A percentile compares a stretch with the other conserved stretches of the same genome.
Conservation (phyloP, 2,888 invertebrate species). For the Rhabditophanes sp. region DNA sequence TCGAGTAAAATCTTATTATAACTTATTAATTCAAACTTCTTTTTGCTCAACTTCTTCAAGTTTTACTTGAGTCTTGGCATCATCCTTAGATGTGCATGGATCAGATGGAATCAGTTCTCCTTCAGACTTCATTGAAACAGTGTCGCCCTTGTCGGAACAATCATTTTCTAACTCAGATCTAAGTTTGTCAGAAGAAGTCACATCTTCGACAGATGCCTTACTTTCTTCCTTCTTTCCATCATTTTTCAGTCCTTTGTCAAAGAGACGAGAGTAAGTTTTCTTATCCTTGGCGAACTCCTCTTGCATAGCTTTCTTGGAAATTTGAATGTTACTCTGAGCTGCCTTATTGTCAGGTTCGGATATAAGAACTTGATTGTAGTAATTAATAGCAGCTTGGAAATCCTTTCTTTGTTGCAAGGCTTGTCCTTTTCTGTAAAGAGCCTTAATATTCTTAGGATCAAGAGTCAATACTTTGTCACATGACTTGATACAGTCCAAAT, state of each 20-base stretch:
- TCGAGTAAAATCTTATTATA: too few species aligned
- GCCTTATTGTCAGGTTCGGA: constrained; percentile 66
- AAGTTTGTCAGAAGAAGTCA: too few species aligned
- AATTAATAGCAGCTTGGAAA: constrained; percentile 59
- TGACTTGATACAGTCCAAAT: constrained; percentile 50
- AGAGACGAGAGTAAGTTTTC: constrained; percentile 78
- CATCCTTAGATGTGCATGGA: too few species aligned
- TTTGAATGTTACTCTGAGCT: constrained; percentile 46
- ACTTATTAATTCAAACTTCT: too few species aligned
- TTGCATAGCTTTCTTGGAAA: constrained; percentile 59
- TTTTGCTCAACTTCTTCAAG: too few species aligned
- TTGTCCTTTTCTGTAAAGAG: constrained; percentile 58
- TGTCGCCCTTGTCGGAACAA: too few species aligned
- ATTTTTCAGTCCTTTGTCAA: constrained; percentile 60
- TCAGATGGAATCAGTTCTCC: too few species aligned
- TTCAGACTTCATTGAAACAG: too few species aligned
- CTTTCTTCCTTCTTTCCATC: constrained; percentile 7
- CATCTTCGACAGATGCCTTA: too few species aligned
- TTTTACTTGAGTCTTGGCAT: too few species aligned
- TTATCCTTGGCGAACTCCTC: constrained; percentile 60
- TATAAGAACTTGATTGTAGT: constrained; percentile 62
- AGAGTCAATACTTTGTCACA: constrained; percentile 63
- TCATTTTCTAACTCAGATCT: too few species aligned
- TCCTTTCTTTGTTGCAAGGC: constrained; percentile 62
- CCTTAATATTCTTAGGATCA: constrained; percentile 68